These are phyloP conservation scores for Clarias laeviceps DNA, from an alignment of 2,797 vertebrate genomes.

Conservation along the genomic window DNA sequence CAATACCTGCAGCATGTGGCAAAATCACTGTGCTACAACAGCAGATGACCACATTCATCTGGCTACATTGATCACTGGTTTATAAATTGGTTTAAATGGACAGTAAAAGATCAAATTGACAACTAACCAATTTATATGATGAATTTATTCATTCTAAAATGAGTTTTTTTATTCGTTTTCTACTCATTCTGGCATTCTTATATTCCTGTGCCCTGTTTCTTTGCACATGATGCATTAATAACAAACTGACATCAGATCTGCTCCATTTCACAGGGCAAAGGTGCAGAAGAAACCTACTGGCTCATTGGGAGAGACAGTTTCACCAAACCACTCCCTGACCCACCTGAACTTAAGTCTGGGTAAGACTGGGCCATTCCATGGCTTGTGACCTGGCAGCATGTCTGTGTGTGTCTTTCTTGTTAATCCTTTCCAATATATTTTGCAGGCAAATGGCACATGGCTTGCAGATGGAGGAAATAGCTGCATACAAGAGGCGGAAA, in stretches of 20 bases:
- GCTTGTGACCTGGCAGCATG: slow-evolving; percentile 40
- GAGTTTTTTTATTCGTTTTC: not conserved
- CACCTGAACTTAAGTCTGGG: slow-evolving; percentile 77
- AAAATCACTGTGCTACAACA: not conserved
- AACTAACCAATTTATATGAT: not conserved
- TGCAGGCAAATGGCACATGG: slow-evolving; percentile 80
- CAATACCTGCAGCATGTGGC: not conserved
- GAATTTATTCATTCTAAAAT: not conserved
- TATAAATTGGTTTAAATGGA: not conserved
- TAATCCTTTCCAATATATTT: slow-evolving; percentile 65
- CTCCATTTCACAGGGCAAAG: slow-evolving; percentile 77
- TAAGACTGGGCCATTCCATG: slow-evolving; percentile 63
- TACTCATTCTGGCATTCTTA: not conserved
- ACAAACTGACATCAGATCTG: not conserved
- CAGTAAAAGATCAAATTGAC: not conserved
- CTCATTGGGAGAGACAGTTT: slow-evolving; percentile 86
- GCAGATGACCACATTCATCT: not conserved
- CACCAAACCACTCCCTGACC: slow-evolving; percentile 84
- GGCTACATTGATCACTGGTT: not conserved
- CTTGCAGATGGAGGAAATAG: slow-evolving; percentile 84
- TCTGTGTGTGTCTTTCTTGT: slow-evolving; percentile 59
- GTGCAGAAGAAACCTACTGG: slow-evolving; percentile 88
- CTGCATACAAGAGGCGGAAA: slow-evolving; percentile 83
- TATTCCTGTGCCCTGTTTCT: not conserved
- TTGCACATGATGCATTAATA: not conserved